Conservation (phyloP, 2,113 vertebrate genomes). For the Zosterops japonicus region DNA sequence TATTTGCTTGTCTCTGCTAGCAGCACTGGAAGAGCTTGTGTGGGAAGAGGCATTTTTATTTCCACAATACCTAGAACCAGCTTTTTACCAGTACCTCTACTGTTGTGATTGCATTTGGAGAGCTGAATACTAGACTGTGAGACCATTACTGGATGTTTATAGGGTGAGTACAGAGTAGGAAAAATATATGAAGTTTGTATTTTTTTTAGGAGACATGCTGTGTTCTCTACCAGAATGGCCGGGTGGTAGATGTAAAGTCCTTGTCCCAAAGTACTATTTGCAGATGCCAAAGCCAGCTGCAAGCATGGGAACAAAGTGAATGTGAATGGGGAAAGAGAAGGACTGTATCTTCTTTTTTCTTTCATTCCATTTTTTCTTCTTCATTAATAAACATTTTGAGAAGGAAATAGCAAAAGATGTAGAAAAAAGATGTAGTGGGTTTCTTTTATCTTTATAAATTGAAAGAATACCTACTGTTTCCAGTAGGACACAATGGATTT, state of each 20-base stretch:
- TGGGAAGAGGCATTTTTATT: neutral
- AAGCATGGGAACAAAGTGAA: neutral
- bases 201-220: neutral
- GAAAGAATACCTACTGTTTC: neutral
- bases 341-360: neutral
- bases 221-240: neutral
- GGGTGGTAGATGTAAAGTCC: neutral
- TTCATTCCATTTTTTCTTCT: neutral
- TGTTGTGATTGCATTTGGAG: neutral
- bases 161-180: neutral
- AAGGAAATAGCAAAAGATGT: neutral
- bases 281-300: neutral
- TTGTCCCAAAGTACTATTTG: neutral
- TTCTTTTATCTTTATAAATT: constrained; percentile 4
- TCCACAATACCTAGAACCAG: neutral
- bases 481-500: neutral
- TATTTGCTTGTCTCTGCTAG: neutral
- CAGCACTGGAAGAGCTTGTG: neutral
- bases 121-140: neutral
- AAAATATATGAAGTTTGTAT: neutral
- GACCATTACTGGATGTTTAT: neutral
- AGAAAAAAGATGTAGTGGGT: neutral
- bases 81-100: neutral
- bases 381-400: neutral
- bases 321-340: neutral